Percentiles rank a stretch among this genome's conserved stretches.
Conservation (phyloP, 2,888 invertebrate species). For the Pandemis heparana region DNA sequence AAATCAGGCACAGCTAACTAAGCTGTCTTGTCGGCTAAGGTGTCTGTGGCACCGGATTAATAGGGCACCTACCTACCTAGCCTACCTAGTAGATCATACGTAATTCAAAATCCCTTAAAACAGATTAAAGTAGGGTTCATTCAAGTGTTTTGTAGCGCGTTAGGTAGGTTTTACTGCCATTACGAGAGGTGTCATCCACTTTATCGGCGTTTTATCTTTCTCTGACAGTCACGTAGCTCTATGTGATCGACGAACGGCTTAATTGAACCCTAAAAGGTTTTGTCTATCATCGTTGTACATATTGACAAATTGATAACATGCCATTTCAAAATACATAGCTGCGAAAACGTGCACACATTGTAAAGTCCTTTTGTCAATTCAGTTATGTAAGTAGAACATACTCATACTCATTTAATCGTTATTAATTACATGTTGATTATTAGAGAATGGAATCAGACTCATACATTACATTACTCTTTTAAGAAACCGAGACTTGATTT, state of each 20-base stretch:
- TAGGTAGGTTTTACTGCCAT: background rate
- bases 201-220: slow-evolving; percentile 6
- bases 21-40: no score
- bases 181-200: background rate
- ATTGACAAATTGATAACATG: slow-evolving; percentile 10
- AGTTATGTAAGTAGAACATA: no score
- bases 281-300: slow-evolving; percentile 11
- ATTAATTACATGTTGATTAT: no score
- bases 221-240: background rate
- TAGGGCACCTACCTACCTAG: no score
- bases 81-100: no score
- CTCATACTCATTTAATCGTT: no score
- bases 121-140: background rate
- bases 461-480: no score
- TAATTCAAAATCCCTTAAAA: background rate
- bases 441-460: no score
- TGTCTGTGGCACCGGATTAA: no score
- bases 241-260: background rate
- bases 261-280: background rate
- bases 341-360: background rate
- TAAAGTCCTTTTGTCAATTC: no score
- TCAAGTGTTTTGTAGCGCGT: background rate
- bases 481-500: no score
- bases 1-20: no score
- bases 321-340: background rate